Percentiles rank a stretch among this genome's conserved stretches.
Evolutionary conservation across 2,888 invertebrate genomes (phyloP).

Genomic region (Hypsopygia costalis): DNA sequence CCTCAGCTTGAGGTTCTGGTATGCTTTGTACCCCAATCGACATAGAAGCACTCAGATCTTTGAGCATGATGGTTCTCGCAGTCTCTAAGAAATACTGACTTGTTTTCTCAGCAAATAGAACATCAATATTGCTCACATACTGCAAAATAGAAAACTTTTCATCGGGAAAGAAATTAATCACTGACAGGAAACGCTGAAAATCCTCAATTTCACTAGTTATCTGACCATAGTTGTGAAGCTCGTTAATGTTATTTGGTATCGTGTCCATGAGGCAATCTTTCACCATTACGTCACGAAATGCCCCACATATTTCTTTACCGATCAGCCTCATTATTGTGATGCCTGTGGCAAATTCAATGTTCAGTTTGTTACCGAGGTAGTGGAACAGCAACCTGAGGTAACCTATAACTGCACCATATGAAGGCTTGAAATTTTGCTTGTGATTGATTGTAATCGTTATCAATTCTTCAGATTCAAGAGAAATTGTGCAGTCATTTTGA

Average conservation of each 20-base stretch:
- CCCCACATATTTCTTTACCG: slow-evolving; percentile 75
- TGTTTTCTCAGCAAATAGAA: slow-evolving; percentile 88
- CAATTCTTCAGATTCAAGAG: slow-evolving; percentile 50
- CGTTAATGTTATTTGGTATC: slow-evolving; percentile 87
- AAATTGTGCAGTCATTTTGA: slow-evolving; percentile 61
- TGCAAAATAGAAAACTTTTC: slow-evolving; percentile 81
- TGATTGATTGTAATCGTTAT: slow-evolving; percentile 56
- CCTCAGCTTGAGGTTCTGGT: slow-evolving; percentile 23
- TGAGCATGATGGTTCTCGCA: slow-evolving; percentile 87
- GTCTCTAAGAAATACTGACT: slow-evolving; percentile 85
- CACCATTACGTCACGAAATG: slow-evolving; percentile 84
- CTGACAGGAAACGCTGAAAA: slow-evolving; percentile 83
- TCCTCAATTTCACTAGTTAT: slow-evolving; percentile 83
- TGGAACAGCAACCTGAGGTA: slow-evolving; percentile 79
- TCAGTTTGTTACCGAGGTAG: slow-evolving; percentile 79
- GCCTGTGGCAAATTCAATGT: slow-evolving; percentile 59
- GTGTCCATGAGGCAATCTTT: slow-evolving; percentile 87
- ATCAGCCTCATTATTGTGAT: slow-evolving; percentile 77
- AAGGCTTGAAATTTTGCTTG: slow-evolving; percentile 57
- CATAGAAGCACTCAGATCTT: slow-evolving; percentile 88
- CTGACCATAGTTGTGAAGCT: slow-evolving; percentile 83
- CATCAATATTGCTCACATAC: slow-evolving; percentile 87
- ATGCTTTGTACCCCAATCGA: slow-evolving; percentile 74
- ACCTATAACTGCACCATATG: slow-evolving; percentile 77
- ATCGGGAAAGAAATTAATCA: slow-evolving; percentile 80